Evolutionary conservation across 2,797 vertebrate species (phyloP).

Genomic region (Ctenopoma multispine): DNA sequence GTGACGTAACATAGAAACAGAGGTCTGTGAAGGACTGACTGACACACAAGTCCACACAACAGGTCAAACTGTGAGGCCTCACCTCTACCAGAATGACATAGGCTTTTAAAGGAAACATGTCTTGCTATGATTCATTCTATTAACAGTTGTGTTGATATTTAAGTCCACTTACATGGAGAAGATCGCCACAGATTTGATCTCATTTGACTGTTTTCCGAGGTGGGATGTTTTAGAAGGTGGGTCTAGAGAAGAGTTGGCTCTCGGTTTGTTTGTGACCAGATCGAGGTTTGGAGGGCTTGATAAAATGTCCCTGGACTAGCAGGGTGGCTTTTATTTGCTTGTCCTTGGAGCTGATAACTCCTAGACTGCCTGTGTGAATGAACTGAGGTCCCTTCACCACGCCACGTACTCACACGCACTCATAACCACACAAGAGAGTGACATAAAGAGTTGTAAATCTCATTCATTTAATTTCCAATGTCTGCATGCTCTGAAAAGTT

Average conservation of each 20-base stretch:
- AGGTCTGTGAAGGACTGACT: not conserved
- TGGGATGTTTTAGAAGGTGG: constrained; percentile 19
- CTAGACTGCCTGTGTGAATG: constrained; percentile 86
- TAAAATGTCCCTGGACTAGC: constrained; percentile 81
- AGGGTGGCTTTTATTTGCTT: constrained; percentile 84
- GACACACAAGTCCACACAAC: not conserved
- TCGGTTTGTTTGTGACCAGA: constrained; percentile 80
- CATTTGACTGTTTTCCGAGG: not conserved
- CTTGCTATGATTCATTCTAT: not conserved
- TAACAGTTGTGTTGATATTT: not conserved
- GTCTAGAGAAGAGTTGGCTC: constrained; percentile 64
- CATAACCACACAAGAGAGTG: not conserved
- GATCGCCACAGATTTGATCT: not conserved
- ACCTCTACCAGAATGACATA: not conserved
- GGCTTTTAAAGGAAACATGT: not conserved
- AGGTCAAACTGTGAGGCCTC: not conserved
- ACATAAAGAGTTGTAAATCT: not conserved
- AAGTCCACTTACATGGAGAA: not conserved
- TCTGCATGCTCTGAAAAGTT: not conserved
- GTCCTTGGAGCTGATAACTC: constrained; percentile 88
- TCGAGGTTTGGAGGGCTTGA: constrained; percentile 73
- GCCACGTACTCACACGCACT: constrained; percentile 47
- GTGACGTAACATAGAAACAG: constrained; percentile 19
- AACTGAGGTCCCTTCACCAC: constrained; percentile 86
- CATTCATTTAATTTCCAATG: not conserved